Conservation (phyloP, 2,888 invertebrate species). For the Papilio gigon region DNA sequence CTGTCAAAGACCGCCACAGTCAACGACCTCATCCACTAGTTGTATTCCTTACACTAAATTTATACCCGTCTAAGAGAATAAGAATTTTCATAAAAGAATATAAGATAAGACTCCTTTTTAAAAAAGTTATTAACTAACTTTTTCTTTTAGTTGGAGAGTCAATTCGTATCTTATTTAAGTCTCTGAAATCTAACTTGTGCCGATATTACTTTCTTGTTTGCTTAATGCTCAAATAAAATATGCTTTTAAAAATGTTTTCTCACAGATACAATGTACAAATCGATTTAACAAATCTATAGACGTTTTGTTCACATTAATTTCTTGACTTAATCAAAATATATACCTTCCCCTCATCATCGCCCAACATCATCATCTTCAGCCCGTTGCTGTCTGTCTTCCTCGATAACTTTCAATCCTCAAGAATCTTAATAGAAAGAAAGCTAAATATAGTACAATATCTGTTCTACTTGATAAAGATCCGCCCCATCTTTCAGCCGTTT, state of each 20-base stretch:
- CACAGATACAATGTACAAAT: background rate
- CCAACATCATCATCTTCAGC: too few species aligned
- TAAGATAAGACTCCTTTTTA: conserved; percentile 18
- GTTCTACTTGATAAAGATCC: conserved; percentile 9
- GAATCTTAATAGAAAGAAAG: conserved; percentile 4
- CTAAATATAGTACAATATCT: background rate
- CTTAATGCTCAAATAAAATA: background rate
- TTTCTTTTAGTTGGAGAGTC: conserved; percentile 26
- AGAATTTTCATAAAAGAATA: conserved; percentile 1
- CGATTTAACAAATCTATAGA: background rate
- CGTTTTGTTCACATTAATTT: too few species aligned
- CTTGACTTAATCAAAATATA: too few species aligned
- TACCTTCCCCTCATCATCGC: too few species aligned
- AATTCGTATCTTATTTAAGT: conserved; percentile 18
- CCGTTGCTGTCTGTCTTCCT: too few species aligned
- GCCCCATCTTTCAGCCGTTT: conserved; percentile 11
- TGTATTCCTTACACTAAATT: background rate
- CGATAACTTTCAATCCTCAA: too few species aligned
- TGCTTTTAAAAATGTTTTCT: background rate
- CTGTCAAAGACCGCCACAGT: too few species aligned
- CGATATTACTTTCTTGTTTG: conserved; percentile 11
- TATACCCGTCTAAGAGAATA: background rate
- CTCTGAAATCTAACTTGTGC: background rate
- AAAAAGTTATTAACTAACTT: conserved; percentile 17
- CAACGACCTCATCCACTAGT: background rate